Evolutionary conservation across 2,888 invertebrate species (phyloP), one percentile per base, ranked within the genome.

Genomic region (Doris montereyensis): DNA sequence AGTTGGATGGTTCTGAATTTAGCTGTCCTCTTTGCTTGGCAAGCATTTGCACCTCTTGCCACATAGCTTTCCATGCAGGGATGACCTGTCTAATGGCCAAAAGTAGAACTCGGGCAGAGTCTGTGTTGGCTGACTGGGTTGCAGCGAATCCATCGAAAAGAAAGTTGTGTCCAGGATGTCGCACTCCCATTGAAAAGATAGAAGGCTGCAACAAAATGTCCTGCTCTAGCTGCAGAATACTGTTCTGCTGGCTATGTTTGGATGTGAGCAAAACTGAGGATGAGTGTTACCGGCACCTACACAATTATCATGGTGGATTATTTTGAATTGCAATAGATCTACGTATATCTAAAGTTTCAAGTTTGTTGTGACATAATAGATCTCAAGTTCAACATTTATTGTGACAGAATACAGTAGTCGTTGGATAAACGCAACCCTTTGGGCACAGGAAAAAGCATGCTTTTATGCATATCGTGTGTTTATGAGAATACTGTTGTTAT

Each of bases 241-340:
- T 86, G 77, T 86, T 90, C 32, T 90, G 90, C 78, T 89, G 90
- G 89, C 32, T 82, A 0, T 89, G 90, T 76, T 77, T 85, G 60
- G 65, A 78, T 28, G 79, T 77, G 8, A 89, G 85, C 68, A 4
- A 4, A 1, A 58, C 74, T 34, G 70, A 76, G 3, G 24, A 58
- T 3, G 78, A 77, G 2, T 88, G 87, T 60, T 89, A 89, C 72
- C 84, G 82, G 5, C 90, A 90, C 77, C 80, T 88, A 35, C 3
- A 4, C 0, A 65, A 41, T 24, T 58, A 24, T 1, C 87, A 88
- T 77, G 83, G 82, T 41, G 80, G 83, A 0, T 77, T 83, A 52
- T 57, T 70, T 34, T 76, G 21, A 41, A 17, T 10, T 41, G 52
- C 17, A 10, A 41, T 41, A n/a, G n/a, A n/a, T n/a, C n/a, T n/a